These are phyloP conservation scores for Pollicipes pollicipes DNA, from an alignment of 1,140 invertebrate genomes.

Conservation along the genomic window DNA sequence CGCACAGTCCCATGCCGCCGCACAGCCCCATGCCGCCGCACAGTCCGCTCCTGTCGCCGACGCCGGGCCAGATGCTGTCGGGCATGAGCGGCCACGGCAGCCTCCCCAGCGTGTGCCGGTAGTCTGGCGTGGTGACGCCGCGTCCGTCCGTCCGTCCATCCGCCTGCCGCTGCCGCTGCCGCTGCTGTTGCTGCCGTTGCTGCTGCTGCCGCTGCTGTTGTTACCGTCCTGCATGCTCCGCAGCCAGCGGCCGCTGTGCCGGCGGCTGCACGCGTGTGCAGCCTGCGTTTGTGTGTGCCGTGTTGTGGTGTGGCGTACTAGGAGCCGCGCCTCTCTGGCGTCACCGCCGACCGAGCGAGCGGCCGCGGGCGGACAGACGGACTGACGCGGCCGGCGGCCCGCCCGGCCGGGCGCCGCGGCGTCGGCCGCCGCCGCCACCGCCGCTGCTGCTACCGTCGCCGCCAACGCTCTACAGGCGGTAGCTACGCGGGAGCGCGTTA, in stretches of 20 bases:
- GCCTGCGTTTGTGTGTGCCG: neutral
- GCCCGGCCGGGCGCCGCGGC: no score
- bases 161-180: neutral
- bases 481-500: no score
- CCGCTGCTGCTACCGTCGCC: no score
- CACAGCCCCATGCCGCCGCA: constrained; percentile 3
- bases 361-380: no score
- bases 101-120: neutral
- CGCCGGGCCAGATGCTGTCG: neutral
- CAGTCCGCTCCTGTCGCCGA: neutral
- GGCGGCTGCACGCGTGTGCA: neutral
- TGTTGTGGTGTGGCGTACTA: neutral
- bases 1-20: neutral
- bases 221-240: neutral
- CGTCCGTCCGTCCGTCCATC: no score
- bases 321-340: no score
- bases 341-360: no score
- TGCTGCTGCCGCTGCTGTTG: neutral
- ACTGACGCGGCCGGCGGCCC: no score
- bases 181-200: neutral
- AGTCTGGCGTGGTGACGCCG: neutral
- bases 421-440: no score
- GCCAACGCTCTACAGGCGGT: no score
- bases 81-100: neutral
- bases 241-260: neutral